Conservation (phyloP, 2,113 vertebrate genomes). For the Argyrosomus japonicus region DNA sequence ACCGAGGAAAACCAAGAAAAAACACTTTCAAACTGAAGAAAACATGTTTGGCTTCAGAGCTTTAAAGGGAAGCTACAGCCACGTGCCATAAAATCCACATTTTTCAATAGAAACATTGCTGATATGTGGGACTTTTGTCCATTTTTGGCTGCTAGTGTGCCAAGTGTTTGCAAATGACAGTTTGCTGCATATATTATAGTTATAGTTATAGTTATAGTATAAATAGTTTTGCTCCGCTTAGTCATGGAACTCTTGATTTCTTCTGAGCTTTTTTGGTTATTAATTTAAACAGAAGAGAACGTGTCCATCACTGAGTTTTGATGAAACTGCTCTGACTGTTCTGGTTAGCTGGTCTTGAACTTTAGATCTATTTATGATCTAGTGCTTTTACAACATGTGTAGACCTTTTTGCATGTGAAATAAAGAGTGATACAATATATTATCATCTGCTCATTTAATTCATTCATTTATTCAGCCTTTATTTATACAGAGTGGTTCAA, state of each 20-base stretch:
- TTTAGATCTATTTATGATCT: neutral
- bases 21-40: too few species aligned
- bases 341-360: neutral
- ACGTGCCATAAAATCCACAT: too few species aligned
- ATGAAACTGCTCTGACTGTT: neutral
- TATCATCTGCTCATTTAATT: neutral
- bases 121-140: too few species aligned
- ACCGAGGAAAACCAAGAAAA: slow-evolving; percentile 9
- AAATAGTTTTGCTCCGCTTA: neutral
- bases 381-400: neutral
- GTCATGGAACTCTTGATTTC: neutral
- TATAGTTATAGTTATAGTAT: too few species aligned
- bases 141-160: too few species aligned
- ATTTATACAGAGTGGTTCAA: neutral
- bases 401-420: neutral
- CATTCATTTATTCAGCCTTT: neutral
- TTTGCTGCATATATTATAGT: neutral
- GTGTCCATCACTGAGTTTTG: neutral
- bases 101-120: too few species aligned
- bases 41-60: too few species aligned
- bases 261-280: neutral
- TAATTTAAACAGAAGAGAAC: neutral
- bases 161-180: too few species aligned
- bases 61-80: too few species aligned
- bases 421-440: neutral